Conservation (phyloP, 2,888 invertebrate species). For the Tinea semifulvella region DNA sequence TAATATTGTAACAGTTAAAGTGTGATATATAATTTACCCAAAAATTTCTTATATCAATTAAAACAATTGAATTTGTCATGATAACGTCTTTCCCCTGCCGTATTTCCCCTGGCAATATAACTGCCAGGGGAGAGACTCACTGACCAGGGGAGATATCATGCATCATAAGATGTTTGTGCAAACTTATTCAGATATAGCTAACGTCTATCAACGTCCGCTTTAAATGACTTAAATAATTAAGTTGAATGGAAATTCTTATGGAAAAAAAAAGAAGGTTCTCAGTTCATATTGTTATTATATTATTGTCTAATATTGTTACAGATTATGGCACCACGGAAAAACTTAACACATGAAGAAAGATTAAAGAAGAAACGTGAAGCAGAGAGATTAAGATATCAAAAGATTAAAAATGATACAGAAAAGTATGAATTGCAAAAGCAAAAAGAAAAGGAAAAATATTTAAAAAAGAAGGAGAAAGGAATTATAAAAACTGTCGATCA, state of each 20-base stretch:
- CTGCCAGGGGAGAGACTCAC: constrained; percentile 11
- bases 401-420: constrained; percentile 20
- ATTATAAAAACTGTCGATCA: constrained; percentile 14
- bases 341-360: constrained; percentile 20
- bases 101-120: constrained; percentile 14
- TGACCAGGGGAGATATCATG: constrained; percentile 13
- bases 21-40: constrained; percentile 14
- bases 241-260: constrained; percentile 9
- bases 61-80: constrained; percentile 12
- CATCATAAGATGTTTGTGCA: constrained; percentile 11
- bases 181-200: constrained; percentile 12
- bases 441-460: constrained; percentile 20
- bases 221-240: neutral
- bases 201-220: neutral
- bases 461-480: constrained; percentile 20
- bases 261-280: constrained; percentile 14
- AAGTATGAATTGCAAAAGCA: constrained; percentile 19
- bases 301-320: constrained; percentile 16
- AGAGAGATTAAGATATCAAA: constrained; percentile 20
- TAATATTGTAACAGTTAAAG: constrained; percentile 14
- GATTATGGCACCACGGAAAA: constrained; percentile 18
- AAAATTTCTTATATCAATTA: constrained; percentile 12
- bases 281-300: constrained; percentile 4
- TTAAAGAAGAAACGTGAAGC: constrained; percentile 20
- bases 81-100: constrained; percentile 15